Conservation (phyloP, 1,140 invertebrate genomes). For the Bombus vancouverensis region DNA sequence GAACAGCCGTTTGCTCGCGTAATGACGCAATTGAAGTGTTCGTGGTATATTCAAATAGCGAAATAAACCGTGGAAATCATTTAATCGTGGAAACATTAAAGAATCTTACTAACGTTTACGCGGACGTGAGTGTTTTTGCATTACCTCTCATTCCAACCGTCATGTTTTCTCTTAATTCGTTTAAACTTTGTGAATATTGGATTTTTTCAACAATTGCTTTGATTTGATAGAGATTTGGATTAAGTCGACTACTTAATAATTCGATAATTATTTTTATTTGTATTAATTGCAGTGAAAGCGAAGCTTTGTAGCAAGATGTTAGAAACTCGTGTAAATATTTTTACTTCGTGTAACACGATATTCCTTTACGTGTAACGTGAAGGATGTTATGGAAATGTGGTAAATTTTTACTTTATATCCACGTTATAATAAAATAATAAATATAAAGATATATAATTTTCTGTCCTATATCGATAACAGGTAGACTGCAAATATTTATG, state of each 20-base stretch:
- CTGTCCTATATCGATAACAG: not conserved
- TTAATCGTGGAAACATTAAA: not conserved
- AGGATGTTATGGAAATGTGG: too few relatives aligned
- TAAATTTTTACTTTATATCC: not conserved
- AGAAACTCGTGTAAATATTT: not conserved
- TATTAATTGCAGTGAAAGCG: not conserved
- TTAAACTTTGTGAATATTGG: not conserved
- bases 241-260: not conserved
- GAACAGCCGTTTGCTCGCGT: not conserved
- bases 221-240: not conserved
- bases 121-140: too few relatives aligned
- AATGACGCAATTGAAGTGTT: not conserved
- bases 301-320: not conserved
- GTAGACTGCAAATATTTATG: not conserved
- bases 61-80: conserved; percentile 8
- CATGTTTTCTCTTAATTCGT: not conserved
- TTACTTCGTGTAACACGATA: not conserved
- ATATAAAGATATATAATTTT: not conserved
- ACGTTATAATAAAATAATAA: too few relatives aligned
- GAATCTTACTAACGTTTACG: not conserved
- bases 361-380: too few relatives aligned
- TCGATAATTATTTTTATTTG: not conserved
- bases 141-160: not conserved
- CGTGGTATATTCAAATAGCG: not conserved
- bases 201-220: not conserved